Conservation (phyloP, 2,888 invertebrate species). For the Synanthedon myopaeformis region DNA sequence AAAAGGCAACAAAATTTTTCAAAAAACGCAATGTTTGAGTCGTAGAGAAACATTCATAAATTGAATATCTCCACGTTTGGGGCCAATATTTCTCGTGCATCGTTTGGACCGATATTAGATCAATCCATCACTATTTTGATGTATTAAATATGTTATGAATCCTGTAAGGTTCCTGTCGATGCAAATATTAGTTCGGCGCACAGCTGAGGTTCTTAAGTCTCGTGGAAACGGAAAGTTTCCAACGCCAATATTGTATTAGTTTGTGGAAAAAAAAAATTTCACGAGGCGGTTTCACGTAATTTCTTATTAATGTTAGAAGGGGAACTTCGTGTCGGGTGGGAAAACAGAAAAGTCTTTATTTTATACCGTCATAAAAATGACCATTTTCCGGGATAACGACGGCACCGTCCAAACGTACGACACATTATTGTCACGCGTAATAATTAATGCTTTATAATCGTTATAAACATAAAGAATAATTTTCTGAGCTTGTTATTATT, state of each 20-base stretch:
- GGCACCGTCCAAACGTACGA: conserved; percentile 15
- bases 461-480: neutral
- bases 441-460: conserved; percentile 7
- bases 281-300: conserved; percentile 15
- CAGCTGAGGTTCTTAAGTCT: neutral
- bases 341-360: conserved; percentile 25
- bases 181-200: neutral
- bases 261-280: neutral
- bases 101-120: neutral
- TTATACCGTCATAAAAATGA: conserved; percentile 40
- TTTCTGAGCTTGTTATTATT: neutral
- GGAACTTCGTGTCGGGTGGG: conserved; percentile 4
- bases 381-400: conserved; percentile 29
- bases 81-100: neutral
- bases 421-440: conserved; percentile 22
- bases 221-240: no score
- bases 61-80: neutral
- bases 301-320: conserved; percentile 26
- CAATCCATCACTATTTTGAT: neutral
- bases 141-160: neutral
- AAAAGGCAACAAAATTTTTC: no score
- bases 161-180: neutral
- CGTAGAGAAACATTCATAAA: neutral
- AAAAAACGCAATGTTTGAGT: no score
- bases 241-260: no score